phyloP scores from a whole-genome alignment of 2,888 invertebrate species.

The Glomeris marginata region DNA sequence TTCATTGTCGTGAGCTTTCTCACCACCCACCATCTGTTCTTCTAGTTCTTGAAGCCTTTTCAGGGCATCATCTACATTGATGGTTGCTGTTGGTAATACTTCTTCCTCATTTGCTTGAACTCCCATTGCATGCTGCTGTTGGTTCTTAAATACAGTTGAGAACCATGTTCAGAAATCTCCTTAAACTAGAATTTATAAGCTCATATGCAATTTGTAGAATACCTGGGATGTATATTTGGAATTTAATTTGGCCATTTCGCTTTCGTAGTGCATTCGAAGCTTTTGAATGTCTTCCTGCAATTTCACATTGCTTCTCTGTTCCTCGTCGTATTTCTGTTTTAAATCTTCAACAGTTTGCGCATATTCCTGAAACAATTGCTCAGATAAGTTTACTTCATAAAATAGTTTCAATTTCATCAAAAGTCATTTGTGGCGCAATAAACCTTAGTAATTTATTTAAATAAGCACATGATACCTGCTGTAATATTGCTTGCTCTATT shows the following conservation, averaged over 20 bases:
- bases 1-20: slow-evolving; percentile 53
- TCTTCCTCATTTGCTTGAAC: neutral
- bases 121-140: neutral
- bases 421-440: no score
- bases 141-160: neutral
- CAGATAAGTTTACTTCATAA: no score
- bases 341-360: slow-evolving; percentile 37
- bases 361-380: slow-evolving; percentile 31
- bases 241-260: slow-evolving; percentile 30
- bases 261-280: slow-evolving; percentile 40
- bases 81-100: no score
- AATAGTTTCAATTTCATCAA: no score
- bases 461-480: no score
- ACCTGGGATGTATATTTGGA: neutral
- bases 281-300: slow-evolving; percentile 44
- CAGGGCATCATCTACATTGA: slow-evolving; percentile 35
- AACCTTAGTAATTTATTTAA: no score
- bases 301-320: slow-evolving; percentile 33
- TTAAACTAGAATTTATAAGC: no score
- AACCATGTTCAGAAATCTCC: neutral
- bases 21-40: slow-evolving; percentile 62
- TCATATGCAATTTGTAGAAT: no score
- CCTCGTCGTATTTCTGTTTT: slow-evolving; percentile 29
- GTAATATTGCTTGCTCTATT: no score
- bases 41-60: slow-evolving; percentile 46